Conservation (phyloP, 2,888 invertebrate species). For the Amorpha juglandis region DNA sequence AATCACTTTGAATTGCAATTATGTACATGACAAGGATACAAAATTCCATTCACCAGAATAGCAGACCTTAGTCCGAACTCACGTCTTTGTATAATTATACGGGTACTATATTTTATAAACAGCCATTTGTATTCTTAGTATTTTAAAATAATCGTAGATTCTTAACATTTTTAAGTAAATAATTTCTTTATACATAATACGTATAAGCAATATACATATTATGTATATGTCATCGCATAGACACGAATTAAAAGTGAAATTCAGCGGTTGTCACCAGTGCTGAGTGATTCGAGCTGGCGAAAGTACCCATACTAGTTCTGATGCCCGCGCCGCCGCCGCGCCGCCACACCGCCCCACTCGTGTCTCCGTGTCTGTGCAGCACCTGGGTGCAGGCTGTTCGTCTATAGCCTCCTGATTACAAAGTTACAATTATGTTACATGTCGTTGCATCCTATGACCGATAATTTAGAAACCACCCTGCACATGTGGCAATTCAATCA, state of each 20-base stretch:
- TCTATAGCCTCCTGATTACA: background rate
- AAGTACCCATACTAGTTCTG: conserved; percentile 79
- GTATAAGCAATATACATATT: conserved; percentile 19
- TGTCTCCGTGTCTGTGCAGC: conserved; percentile 11
- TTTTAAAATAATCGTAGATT: background rate
- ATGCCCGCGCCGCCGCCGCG: too few species aligned
- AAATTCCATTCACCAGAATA: conserved; percentile 52
- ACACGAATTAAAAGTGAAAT: conserved; percentile 75
- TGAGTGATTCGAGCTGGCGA: conserved; percentile 71
- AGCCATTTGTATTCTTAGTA: background rate
- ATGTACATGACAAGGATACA: conserved; percentile 58
- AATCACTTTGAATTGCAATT: conserved; percentile 63
- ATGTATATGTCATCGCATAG: background rate
- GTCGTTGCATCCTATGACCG: background rate
- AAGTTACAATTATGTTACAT: background rate
- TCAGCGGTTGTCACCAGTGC: conserved; percentile 62
- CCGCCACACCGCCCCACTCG: conserved; percentile 50
- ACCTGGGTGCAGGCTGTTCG: conserved; percentile 5
- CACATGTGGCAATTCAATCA: background rate
- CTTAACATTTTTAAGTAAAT: background rate
- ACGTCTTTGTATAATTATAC: conserved; percentile 23
- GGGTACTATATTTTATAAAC: conserved; percentile 1
- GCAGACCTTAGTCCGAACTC: conserved; percentile 46
- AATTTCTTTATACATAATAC: background rate
- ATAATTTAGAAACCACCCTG: background rate